These are phyloP conservation scores for Cephalopholis sonnerati DNA, from an alignment of 2,113 vertebrate genomes.

Conservation along the genomic window DNA sequence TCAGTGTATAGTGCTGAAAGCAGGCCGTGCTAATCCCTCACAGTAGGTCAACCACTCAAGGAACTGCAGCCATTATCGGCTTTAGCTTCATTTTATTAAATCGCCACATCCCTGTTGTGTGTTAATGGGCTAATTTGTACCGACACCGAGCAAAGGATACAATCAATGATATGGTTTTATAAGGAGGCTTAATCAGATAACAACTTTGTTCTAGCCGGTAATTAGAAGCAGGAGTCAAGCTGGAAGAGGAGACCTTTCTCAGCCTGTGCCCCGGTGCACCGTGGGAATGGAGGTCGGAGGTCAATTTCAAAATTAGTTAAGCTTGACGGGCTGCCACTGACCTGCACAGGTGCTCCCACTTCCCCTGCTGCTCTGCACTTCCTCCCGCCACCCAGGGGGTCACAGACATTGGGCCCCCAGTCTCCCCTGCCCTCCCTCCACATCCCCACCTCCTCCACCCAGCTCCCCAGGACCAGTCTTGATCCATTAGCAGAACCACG, in stretches of 20 bases:
- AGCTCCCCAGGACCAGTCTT: constrained; percentile 58
- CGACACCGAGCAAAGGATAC: constrained; percentile 89
- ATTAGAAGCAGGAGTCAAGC: constrained; percentile 90
- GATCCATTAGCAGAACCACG: constrained; percentile 72
- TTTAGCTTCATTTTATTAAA: constrained; percentile 78
- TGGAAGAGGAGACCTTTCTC: constrained; percentile 61
- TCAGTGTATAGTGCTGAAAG: constrained; percentile 15
- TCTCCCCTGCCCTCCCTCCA: constrained; percentile 3
- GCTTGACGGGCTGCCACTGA: constrained; percentile 88
- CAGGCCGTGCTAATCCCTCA: constrained; percentile 74
- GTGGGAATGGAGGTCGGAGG: constrained; percentile 89
- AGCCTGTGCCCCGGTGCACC: constrained; percentile 76
- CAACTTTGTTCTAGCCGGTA: constrained; percentile 88
- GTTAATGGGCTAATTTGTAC: constrained; percentile 89
- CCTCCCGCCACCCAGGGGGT: constrained; percentile 83
- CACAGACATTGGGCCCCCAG: constrained; percentile 57
- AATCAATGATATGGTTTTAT: constrained; percentile 84
- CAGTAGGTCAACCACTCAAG: constrained; percentile 78
- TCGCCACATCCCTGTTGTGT: constrained; percentile 86
- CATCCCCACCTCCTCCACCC: constrained; percentile 9
- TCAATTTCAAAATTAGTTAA: constrained; percentile 93
- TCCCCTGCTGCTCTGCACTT: constrained; percentile 84
- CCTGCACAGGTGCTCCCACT: constrained; percentile 92
- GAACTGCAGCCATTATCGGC: constrained; percentile 76
- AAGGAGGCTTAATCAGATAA: constrained; percentile 89